A percentile compares a stretch with the other conserved stretches of the same genome.
Evolutionary conservation across 2,113 vertebrate species (phyloP).

Genomic region (Daphoenositta chrysoptera): DNA sequence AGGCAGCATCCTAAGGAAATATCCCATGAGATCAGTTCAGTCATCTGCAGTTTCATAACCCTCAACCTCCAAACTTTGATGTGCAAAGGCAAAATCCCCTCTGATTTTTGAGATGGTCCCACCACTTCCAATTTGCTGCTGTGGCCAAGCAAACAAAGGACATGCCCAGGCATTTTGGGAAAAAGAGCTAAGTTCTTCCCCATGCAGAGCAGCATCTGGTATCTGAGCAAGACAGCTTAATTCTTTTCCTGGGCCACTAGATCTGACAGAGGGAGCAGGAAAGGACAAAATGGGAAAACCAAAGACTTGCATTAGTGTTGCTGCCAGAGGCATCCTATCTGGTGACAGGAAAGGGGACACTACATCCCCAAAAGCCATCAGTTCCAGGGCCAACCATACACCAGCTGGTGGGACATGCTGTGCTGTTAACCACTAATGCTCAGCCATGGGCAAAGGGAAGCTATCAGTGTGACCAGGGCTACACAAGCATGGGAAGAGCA

Average conservation of each 20-base stretch:
- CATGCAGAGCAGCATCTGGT: accelerated
- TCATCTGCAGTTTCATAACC: not conserved
- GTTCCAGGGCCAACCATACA: not conserved
- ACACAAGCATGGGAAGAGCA: not conserved
- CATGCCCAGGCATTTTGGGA: not conserved
- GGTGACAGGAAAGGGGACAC: not conserved
- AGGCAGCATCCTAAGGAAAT: not conserved
- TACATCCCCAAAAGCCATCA: not conserved
- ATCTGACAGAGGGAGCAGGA: not conserved
- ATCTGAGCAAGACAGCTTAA: not conserved
- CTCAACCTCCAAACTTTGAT: not conserved
- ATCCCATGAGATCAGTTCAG: not conserved
- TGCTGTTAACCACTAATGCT: not conserved
- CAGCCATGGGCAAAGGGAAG: not conserved
- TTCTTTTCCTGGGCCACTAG: not conserved
- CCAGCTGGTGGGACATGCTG: not conserved
- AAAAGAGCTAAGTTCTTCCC: not conserved
- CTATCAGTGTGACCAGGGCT: not conserved
- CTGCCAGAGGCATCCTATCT: not conserved
- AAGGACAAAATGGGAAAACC: not conserved
- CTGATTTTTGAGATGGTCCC: not conserved
- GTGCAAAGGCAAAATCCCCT: not conserved
- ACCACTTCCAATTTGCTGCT: not conserved
- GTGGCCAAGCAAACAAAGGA: not conserved
- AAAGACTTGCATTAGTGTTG: not conserved